These are phyloP conservation scores for Drosophila lacicola DNA, from an alignment of 2,888 invertebrate genomes.

Conservation along the genomic window DNA sequence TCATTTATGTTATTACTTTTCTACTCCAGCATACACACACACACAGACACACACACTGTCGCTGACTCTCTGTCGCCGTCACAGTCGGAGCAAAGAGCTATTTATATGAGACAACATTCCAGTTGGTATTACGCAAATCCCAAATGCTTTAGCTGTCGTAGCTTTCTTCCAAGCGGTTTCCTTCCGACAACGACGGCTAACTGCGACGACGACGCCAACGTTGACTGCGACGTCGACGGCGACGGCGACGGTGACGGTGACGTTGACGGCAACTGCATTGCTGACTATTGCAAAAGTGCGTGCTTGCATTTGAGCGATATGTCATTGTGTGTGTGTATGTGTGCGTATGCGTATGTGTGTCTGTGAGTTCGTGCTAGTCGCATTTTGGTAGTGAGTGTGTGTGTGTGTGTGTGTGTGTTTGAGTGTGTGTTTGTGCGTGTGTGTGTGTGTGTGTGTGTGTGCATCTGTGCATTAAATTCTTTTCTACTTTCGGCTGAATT, in stretches of 20 bases:
- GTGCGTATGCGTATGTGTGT: slow-evolving; percentile 6
- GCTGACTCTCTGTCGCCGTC: slow-evolving; percentile 31
- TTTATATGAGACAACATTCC: slow-evolving; percentile 81
- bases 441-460: slow-evolving; percentile 5
- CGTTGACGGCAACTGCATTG: slow-evolving; percentile 17
- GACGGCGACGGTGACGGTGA: slow-evolving; percentile 14
- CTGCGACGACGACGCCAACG: slow-evolving; percentile 31
- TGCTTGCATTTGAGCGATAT: slow-evolving; percentile 70
- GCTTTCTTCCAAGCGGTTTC: slow-evolving; percentile 79
- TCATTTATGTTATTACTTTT: slow-evolving; percentile 71
- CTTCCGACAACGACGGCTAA: slow-evolving; percentile 63
- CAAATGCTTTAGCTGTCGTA: slow-evolving; percentile 80
- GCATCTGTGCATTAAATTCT: slow-evolving; percentile 38
- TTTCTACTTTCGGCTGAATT: slow-evolving; percentile 38
- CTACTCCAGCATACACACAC: slow-evolving; percentile 39
- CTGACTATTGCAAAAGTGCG: slow-evolving; percentile 75
- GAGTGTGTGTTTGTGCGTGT: slow-evolving; percentile 4
- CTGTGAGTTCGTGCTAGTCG: not conserved
- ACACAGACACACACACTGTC: slow-evolving; percentile 4
- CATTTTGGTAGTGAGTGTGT: not conserved
- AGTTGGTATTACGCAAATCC: slow-evolving; percentile 80
- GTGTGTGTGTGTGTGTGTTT: slow-evolving; percentile 5
- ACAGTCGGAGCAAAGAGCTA: slow-evolving; percentile 57
- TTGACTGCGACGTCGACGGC: slow-evolving; percentile 1
- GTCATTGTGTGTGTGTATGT: slow-evolving; percentile 34